phyloP scores from a whole-genome alignment of 2,888 invertebrate species.

The Pterobdella sp. region DNA sequence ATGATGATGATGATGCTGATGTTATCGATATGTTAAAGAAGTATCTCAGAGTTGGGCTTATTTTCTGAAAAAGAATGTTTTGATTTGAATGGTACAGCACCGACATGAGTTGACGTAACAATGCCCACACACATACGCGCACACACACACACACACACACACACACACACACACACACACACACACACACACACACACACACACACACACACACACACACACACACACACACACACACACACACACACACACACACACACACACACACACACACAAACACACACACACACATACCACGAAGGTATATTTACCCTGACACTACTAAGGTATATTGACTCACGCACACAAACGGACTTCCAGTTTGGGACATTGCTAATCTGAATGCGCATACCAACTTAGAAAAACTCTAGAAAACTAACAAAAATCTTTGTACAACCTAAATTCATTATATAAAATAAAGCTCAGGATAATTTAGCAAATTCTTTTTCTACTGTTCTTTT shows the following conservation, averaged over 20 bases:
- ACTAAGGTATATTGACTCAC: constrained; percentile 23
- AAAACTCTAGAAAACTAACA: too few species aligned
- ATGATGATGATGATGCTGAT: neutral
- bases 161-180: constrained; percentile 5
- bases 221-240: constrained; percentile 16
- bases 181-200: constrained; percentile 7
- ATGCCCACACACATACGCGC: neutral
- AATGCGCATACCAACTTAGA: too few species aligned
- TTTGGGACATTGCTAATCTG: too few species aligned
- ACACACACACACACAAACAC: constrained; percentile 13
- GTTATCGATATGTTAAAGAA: neutral
- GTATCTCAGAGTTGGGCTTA: neutral
- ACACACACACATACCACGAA: constrained; percentile 15
- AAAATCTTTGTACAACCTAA: too few species aligned
- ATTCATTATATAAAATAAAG: too few species aligned
- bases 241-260: constrained; percentile 12
- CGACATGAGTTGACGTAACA: neutral
- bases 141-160: constrained; percentile 8
- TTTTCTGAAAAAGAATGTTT: neutral
- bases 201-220: constrained; percentile 9
- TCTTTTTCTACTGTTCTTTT: too few species aligned
- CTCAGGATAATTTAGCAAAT: too few species aligned
- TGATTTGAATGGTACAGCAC: neutral
- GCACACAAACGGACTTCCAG: constrained; percentile 14
- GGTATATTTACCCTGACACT: constrained; percentile 23